Base-by-base conservation (phyloP, 2,113 vertebrate species). In the Tonatia bakeri region DNA sequence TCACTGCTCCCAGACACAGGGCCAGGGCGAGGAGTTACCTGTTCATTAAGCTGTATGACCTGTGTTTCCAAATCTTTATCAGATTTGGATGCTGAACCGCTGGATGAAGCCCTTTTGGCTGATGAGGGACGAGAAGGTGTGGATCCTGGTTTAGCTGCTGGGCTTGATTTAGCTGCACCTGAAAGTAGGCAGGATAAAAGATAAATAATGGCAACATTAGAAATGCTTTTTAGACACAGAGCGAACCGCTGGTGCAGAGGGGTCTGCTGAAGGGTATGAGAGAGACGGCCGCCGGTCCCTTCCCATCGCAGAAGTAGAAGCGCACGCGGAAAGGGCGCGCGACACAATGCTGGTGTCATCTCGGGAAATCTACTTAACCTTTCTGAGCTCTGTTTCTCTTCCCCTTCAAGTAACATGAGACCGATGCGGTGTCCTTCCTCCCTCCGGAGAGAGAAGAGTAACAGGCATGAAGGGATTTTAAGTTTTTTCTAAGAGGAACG, bases 1-100 rank as follows among this genome's bases (percentile, higher is more conserved):
- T 56, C n/a, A 19, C 33, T 26, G 65, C 13, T 65, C 28, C 40
- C 90, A 70, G 52, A 86, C 50, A 45, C 2, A 1, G 0, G n/a
- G 77, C 52, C 50, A 80, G n/a, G 77, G 20, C 14, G 17, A 83
- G 47, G 65, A 69, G 73, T 97, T 98, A 99, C 99, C 99, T 99
- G 99, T 95, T 99, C 99, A 1, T 99, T 99, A 94, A 99, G 99
- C 97, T 99, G 99, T 97, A 99, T 98, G 98, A 99, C 99, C 98
- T 99, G 99, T 90, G 99, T 99, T 98, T 99, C 99, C 98, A 99
- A 99, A 97, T 99, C 99, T 98, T 99, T 99, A 98, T 99, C 99
- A 95, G 99, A 99, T 98, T 99, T 99, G 96, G 99, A 99, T 94
- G 99, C 98, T 2, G 99, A 96, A 95, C 98, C 95, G 84, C 98